Conservation (phyloP, 1,140 invertebrate species). For the Psilanteris sp. region DNA sequence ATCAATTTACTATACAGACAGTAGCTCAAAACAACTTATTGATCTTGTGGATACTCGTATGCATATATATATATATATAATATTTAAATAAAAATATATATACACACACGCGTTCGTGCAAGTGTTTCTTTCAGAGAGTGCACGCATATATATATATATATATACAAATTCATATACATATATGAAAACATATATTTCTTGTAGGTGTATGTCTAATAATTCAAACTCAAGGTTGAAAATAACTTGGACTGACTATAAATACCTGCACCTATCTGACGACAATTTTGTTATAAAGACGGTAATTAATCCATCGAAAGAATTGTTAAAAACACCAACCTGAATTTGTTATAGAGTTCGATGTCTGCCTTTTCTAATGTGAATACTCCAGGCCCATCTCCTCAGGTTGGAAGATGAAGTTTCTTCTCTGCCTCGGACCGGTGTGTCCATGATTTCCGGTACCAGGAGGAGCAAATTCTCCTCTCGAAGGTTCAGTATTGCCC, state of each 20-base stretch:
- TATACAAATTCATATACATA: too few relatives aligned
- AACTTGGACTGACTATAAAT: conserved; percentile 58
- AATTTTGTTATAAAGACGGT: conserved; percentile 11
- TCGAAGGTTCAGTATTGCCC: conserved; percentile 70
- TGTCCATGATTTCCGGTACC: conserved; percentile 52
- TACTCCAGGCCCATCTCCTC: conserved; percentile 77
- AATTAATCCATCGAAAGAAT: conserved; percentile 1
- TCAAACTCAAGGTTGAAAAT: conserved; percentile 59
- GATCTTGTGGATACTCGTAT: conserved; percentile 38
- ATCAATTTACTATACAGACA: conserved; percentile 38
- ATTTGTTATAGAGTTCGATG: conserved; percentile 60
- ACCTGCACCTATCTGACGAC: conserved; percentile 23
- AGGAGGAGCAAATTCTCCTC: conserved; percentile 27
- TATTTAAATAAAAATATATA: too few relatives aligned
- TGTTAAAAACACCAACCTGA: conserved; percentile 43
- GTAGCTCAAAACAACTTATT: conserved; percentile 52
- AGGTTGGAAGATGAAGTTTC: conserved; percentile 77
- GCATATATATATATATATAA: too few relatives aligned
- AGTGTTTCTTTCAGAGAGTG: too few relatives aligned
- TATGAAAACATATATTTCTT: conserved; percentile 47
- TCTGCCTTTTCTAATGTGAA: conserved; percentile 79
- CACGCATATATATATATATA: too few relatives aligned
- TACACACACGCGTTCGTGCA: too few relatives aligned
- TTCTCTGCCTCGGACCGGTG: conserved; percentile 71
- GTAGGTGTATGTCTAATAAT: conserved; percentile 57